These are phyloP conservation scores for Anhinga rufa DNA, from an alignment of 2,113 vertebrate genomes.

Conservation along the genomic window DNA sequence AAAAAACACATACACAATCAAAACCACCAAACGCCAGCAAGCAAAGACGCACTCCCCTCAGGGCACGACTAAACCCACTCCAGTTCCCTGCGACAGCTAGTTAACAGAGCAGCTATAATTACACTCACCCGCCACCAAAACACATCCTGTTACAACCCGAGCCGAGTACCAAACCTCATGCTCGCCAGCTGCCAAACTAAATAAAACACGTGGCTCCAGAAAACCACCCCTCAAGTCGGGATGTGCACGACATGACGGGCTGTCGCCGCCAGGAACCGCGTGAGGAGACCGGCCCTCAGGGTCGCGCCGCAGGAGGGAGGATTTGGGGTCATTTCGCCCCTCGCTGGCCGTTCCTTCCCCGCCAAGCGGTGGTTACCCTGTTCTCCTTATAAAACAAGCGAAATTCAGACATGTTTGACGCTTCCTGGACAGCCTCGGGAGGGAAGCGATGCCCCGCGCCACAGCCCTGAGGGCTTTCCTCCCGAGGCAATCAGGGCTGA, in stretches of 20 bases:
- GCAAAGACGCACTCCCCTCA: not conserved
- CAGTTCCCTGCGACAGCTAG: fast-evolving
- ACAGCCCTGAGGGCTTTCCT: no score
- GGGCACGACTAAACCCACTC: not conserved
- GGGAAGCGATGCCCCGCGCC: no score
- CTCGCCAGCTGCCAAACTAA: not conserved
- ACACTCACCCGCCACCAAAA: not conserved
- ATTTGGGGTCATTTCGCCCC: not conserved
- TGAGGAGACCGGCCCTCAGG: not conserved
- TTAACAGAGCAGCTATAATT: not conserved
- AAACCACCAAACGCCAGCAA: not conserved
- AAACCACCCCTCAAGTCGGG: not conserved
- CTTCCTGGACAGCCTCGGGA: not conserved
- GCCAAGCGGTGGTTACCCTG: not conserved
- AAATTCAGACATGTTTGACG: not conserved
- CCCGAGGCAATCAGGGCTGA: not conserved
- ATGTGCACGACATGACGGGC: fast-evolving
- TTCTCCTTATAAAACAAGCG: not conserved
- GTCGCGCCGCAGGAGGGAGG: not conserved
- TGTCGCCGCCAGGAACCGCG: not conserved
- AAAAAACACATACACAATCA: not conserved
- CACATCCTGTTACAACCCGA: not conserved
- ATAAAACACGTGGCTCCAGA: not conserved
- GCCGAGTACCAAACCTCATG: not conserved
- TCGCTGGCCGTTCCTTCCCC: not conserved